These are phyloP conservation scores for Gracilinanus agilis DNA, from an alignment of 2,113 vertebrate genomes.

Conservation along the genomic window DNA sequence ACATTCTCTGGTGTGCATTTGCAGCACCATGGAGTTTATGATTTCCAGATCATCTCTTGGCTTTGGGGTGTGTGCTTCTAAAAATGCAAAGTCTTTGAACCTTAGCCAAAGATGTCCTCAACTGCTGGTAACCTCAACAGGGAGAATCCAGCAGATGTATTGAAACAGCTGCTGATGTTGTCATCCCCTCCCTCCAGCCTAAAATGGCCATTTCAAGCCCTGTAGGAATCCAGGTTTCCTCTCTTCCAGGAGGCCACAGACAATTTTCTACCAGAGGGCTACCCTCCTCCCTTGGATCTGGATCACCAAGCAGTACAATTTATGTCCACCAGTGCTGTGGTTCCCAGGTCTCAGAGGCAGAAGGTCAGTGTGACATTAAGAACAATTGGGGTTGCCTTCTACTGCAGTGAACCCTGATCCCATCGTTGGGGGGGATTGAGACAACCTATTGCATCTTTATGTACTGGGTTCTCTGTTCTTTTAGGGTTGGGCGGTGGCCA, in stretches of 20 bases:
- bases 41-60: conserved; percentile 44
- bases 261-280: conserved; percentile 75
- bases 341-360: conserved; percentile 77
- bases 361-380: conserved; percentile 75
- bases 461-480: conserved; percentile 32
- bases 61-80: conserved; percentile 65
- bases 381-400: conserved; percentile 71
- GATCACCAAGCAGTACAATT: conserved; percentile 70
- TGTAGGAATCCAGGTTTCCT: conserved; percentile 82
- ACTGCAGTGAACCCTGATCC: conserved; percentile 64
- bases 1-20: neutral
- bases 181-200: conserved; percentile 59
- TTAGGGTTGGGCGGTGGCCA: conserved; percentile 34
- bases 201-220: conserved; percentile 66
- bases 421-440: conserved; percentile 73
- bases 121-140: conserved; percentile 51
- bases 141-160: conserved; percentile 64
- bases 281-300: conserved; percentile 79
- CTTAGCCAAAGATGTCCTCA: conserved; percentile 67
- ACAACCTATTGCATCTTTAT: neutral
- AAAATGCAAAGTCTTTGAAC: conserved; percentile 38
- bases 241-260: conserved; percentile 79
- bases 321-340: conserved; percentile 71
- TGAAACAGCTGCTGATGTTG: conserved; percentile 72
- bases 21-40: conserved; percentile 29